Evolutionary conservation across 2,797 vertebrate genomes (phyloP), one percentile per base, ranked within the genome.

Genomic region (Chelidonichthys spinosus): DNA sequence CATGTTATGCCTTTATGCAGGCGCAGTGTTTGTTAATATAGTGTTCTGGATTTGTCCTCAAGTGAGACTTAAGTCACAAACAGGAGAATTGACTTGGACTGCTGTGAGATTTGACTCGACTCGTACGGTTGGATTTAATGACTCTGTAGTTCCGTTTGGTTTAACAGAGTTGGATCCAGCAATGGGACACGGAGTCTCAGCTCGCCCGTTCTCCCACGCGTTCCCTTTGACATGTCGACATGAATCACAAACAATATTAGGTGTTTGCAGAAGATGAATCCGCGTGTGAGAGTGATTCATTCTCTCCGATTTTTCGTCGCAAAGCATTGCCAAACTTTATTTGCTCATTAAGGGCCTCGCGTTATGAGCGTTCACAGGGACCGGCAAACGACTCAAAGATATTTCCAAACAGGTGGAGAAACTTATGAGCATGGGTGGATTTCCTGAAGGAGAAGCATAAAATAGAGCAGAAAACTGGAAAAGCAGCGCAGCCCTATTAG

Each of bases 361-460:
- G 25, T 91, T 90, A 72, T 89, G 91, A 94, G 90, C 87, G 83
- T 91, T 89, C 77, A 89, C 92, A 90, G 86, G 72, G 89, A 89
- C 84, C 71, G 84, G 87, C 86, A 92, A 25, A 88, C 35, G 18
- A 82, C 84, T 90, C 76, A 87, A 87, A 92, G 74, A 91, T 80
- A 85, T 93, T 92, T 94, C 92, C 91, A 93, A 95, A 91, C 93
- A 93, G 92, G 92, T 95, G 92, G 91, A 92, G 92, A 90, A 93
- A 93, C 92, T 88, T 93, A 92, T 93, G 90, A 90, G 86, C 85
- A 89, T 90, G 89, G 88, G 91, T 92, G 85, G 86, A 94, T 92
- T 94, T 93, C 89, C 90, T 93, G 86, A 90, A 25, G 86, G 59
- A 89, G 85, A 90, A 85, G 89, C 87, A 92, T 85, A 92, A 94